A percentile compares a stretch with the other conserved stretches of the same genome.
These are phyloP conservation scores for Pterophyllum scalare DNA, from an alignment of 2,113 vertebrate species.

Conservation along the genomic window DNA sequence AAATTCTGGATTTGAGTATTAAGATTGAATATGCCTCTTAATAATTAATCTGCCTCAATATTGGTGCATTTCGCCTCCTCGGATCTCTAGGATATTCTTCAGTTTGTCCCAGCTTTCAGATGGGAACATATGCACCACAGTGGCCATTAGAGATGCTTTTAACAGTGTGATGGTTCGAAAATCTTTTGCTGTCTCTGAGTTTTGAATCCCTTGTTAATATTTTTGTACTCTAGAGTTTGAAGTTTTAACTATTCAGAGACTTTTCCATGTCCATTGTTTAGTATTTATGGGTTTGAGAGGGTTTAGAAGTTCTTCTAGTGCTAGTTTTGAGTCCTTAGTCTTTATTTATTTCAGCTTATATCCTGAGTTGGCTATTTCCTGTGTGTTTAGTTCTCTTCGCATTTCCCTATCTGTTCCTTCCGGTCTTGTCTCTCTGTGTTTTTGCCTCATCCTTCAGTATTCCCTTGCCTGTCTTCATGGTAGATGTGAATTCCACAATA, in stretches of 20 bases:
- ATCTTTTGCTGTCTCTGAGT: background rate
- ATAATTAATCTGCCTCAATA: background rate
- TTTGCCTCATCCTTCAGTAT: background rate
- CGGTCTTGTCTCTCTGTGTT: background rate
- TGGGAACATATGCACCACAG: background rate
- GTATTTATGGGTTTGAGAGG: background rate
- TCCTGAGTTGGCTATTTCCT: background rate
- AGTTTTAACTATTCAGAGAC: background rate
- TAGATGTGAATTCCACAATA: background rate
- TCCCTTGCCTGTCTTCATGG: background rate
- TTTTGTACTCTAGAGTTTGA: background rate
- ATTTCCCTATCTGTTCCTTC: background rate
- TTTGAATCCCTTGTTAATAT: background rate
- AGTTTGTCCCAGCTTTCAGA: background rate
- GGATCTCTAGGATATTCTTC: background rate
- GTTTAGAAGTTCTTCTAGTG: background rate
- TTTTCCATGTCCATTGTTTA: background rate
- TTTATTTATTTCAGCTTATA: background rate
- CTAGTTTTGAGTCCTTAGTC: background rate
- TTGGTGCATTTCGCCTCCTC: background rate
- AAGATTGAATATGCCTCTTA: background rate
- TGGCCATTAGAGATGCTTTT: background rate
- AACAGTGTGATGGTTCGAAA: background rate
- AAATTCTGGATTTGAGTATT: background rate
- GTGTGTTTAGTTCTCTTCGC: background rate